Evolutionary conservation across 2,888 invertebrate genomes (phyloP).

Genomic region (Sicus ferrugineus): DNA sequence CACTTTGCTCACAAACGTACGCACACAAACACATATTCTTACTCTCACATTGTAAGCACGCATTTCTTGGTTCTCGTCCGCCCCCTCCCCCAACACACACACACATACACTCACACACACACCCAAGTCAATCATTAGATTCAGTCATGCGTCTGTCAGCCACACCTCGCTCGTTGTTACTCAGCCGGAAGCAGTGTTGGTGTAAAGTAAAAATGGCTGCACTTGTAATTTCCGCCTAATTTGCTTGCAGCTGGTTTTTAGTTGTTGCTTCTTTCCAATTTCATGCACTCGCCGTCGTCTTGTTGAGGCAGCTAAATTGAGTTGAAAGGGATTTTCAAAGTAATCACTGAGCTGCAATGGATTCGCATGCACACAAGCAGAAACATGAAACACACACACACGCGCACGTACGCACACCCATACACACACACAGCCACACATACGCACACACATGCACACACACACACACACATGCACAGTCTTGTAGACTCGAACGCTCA

Average conservation of each 20-base stretch:
- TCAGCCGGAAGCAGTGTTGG: not conserved
- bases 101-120: not conserved
- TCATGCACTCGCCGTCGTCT: not conserved
- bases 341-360: conserved; percentile 15
- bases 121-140: not conserved
- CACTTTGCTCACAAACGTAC: not conserved
- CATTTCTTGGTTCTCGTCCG: not conserved
- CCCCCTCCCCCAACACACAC: not conserved
- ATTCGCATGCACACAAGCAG: not conserved
- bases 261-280: not conserved
- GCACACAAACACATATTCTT: not conserved
- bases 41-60: not conserved
- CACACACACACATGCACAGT: not conserved
- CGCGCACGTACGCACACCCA: conserved; percentile 8
- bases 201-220: not conserved
- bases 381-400: not conserved
- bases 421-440: not conserved
- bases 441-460: not conserved
- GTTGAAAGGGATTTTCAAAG: conserved; percentile 28
- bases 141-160: not conserved
- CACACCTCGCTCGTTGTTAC: not conserved
- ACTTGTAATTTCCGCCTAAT: not conserved
- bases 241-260: not conserved
- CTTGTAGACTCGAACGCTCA: conserved; percentile 39
- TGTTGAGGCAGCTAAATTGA: conserved; percentile 20